Conservation (phyloP, 2,113 vertebrate genomes). For the Onychostoma macrolepis region DNA sequence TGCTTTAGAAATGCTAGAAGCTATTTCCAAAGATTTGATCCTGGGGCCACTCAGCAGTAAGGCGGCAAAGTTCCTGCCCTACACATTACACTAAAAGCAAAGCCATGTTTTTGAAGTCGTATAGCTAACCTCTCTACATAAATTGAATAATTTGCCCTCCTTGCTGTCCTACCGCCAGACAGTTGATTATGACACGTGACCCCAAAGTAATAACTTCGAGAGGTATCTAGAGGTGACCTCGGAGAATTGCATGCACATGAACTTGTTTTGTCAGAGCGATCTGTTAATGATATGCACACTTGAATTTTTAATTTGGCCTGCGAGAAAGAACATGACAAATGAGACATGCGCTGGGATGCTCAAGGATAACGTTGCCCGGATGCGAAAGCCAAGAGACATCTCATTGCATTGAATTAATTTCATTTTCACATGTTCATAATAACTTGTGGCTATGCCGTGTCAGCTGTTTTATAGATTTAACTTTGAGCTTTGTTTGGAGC, state of each 20-base stretch:
- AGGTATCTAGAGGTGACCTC: conserved; percentile 75
- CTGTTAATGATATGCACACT: conserved; percentile 66
- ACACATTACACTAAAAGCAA: conserved; percentile 80
- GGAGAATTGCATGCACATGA: conserved; percentile 64
- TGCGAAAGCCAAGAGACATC: conserved; percentile 57
- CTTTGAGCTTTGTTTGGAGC: conserved; percentile 15
- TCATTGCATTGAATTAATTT: conserved; percentile 65
- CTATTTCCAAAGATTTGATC: conserved; percentile 60
- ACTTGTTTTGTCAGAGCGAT: conserved; percentile 65
- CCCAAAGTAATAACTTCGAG: conserved; percentile 70
- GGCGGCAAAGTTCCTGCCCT: conserved; percentile 54
- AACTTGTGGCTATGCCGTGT: conserved; percentile 60
- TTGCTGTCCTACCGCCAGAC: conserved; percentile 67
- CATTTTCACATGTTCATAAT: conserved; percentile 51
- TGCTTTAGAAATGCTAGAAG: background rate
- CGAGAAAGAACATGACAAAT: conserved; percentile 67
- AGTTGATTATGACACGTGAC: conserved; percentile 66
- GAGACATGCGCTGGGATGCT: conserved; percentile 53
- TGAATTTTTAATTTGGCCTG: conserved; percentile 62
- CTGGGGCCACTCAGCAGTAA: conserved; percentile 29
- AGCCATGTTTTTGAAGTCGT: conserved; percentile 73
- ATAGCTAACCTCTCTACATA: conserved; percentile 66
- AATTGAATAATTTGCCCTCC: conserved; percentile 71
- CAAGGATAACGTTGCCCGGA: conserved; percentile 49
- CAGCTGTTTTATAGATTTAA: conserved; percentile 32